These are phyloP conservation scores for Barypeithes pellucidus DNA, from an alignment of 2,888 invertebrate genomes.

Conservation along the genomic window DNA sequence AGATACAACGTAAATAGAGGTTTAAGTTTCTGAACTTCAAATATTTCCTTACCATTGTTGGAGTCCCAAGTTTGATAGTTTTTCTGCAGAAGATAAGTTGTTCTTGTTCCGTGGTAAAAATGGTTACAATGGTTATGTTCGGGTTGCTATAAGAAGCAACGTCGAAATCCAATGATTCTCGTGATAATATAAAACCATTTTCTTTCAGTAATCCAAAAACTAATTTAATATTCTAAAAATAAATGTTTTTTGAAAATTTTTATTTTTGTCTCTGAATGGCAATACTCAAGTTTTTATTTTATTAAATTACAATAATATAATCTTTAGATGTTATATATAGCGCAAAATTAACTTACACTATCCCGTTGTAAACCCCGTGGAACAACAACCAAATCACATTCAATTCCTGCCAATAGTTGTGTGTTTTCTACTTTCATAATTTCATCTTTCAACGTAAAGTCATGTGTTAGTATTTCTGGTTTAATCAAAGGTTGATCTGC, in stretches of 20 bases:
- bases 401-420: conserved; percentile 70
- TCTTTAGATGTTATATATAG: no score
- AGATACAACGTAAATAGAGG: no score
- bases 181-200: conserved; percentile 76
- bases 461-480: conserved; percentile 75
- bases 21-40: neutral
- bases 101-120: conserved; percentile 49
- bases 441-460: conserved; percentile 59
- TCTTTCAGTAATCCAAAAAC: conserved; percentile 67
- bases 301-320: no score
- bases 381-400: conserved; percentile 60
- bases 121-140: conserved; percentile 34
- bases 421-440: conserved; percentile 77
- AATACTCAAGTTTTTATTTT: no score
- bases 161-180: conserved; percentile 75
- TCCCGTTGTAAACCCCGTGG: conserved; percentile 71
- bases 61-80: conserved; percentile 65
- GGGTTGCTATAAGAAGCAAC: neutral
- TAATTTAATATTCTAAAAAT: conserved; percentile 37
- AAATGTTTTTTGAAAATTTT: no score
- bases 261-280: no score
- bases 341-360: conserved; percentile 46
- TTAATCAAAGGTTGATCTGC: conserved; percentile 81
- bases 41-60: conserved; percentile 65
- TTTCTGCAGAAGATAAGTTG: conserved; percentile 48